Conservation (phyloP, 2,113 vertebrate genomes). For the Corapipo altera region DNA sequence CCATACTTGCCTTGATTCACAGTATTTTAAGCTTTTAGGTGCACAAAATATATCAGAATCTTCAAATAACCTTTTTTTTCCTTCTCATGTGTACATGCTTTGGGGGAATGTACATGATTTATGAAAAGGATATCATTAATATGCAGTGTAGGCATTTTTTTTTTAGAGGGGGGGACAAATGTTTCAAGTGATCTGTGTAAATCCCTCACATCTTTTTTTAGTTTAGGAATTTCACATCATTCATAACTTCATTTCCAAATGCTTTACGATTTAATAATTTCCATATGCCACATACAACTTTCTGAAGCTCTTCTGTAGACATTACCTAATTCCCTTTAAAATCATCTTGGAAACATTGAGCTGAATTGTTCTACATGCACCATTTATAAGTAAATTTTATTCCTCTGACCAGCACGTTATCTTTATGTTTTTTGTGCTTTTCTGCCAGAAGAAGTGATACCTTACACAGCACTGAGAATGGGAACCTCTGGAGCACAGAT, state of each 20-base stretch:
- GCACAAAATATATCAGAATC: neutral
- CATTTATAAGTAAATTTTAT: neutral
- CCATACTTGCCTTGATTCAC: neutral
- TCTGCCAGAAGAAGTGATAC: neutral
- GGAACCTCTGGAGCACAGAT: neutral
- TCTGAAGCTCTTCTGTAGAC: conserved; percentile 48
- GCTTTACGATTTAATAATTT: conserved; percentile 41
- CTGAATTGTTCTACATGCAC: conserved; percentile 13
- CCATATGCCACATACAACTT: conserved; percentile 31
- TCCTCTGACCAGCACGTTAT: neutral
- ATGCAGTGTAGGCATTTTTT: neutral
- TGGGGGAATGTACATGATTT: neutral
- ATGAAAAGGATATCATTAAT: neutral
- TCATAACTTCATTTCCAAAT: conserved; percentile 35
- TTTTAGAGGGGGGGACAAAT: neutral
- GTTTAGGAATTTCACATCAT: conserved; percentile 35
- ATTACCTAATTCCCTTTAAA: conserved; percentile 49
- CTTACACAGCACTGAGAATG: neutral
- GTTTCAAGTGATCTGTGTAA: neutral
- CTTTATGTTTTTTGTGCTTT: neutral
- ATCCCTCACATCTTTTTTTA: conserved; percentile 34
- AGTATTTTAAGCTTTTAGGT: neutral
- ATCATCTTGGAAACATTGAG: neutral
- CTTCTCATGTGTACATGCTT: accelerated
- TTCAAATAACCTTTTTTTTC: neutral